Conservation (phyloP, 2,888 invertebrate species). For the Thumatha senex region DNA sequence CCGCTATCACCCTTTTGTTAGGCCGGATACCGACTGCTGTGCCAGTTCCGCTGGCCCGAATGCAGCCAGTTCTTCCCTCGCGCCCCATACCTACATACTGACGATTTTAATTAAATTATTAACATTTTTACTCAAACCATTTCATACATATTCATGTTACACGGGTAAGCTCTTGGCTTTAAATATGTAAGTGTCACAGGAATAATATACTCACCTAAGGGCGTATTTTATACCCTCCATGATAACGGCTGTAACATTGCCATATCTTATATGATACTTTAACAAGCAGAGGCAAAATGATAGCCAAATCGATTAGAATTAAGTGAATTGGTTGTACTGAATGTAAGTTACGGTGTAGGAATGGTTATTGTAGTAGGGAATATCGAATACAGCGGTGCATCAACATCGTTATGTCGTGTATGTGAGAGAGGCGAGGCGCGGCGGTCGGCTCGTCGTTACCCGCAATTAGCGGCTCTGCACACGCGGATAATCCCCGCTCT, state of each 20-base stretch:
- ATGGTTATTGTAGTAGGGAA: neutral
- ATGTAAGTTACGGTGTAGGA: no score
- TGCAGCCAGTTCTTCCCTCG: conserved; percentile 52
- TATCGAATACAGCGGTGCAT: neutral
- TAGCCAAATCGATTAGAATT: no score
- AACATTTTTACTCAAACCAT: conserved; percentile 16
- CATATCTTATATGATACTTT: neutral
- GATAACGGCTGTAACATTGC: neutral
- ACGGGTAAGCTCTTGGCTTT: conserved; percentile 7
- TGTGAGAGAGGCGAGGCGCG: conserved; percentile 28
- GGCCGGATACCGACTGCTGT: conserved; percentile 77
- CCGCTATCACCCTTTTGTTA: conserved; percentile 82
- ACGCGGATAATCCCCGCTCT: conserved; percentile 73
- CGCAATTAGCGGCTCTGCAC: conserved; percentile 79
- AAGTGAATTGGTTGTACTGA: no score
- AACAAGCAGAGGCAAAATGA: no score
- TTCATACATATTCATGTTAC: conserved; percentile 17
- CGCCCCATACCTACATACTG: conserved; percentile 4
- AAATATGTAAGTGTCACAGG: conserved; percentile 8
- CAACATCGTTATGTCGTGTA: neutral
- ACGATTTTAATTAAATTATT: conserved; percentile 28
- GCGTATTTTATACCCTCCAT: conserved; percentile 1
- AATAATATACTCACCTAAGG: conserved; percentile 3
- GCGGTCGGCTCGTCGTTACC: conserved; percentile 61
- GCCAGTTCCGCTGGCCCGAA: conserved; percentile 69